A percentile compares a stretch with the other conserved stretches of the same genome.
These are phyloP conservation scores for Phataginus tetradactyla DNA, from an alignment of 2,797 vertebrate species.

Conservation along the genomic window DNA sequence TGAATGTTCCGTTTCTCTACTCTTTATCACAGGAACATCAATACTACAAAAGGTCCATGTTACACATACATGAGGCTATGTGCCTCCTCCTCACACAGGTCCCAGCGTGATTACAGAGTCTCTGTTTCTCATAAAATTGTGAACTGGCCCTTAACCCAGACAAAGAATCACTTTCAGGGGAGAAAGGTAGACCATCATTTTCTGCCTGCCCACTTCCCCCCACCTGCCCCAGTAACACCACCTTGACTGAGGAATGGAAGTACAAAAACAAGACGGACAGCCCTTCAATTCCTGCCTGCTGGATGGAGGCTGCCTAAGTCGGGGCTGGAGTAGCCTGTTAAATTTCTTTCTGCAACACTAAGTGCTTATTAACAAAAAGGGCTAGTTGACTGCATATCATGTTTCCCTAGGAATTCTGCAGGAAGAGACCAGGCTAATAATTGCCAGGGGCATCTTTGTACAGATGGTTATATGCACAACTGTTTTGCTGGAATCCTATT, in stretches of 20 bases:
- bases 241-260: not conserved
- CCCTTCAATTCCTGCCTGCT: not conserved
- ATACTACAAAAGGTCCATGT: not conserved
- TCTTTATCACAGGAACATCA: not conserved
- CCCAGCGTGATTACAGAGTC: not conserved
- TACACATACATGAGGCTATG: not conserved
- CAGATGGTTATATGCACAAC: slow-evolving; percentile 56
- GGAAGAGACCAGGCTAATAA: slow-evolving; percentile 41
- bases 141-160: not conserved
- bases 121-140: not conserved
- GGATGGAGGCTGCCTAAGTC: not conserved
- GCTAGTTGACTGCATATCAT: slow-evolving; percentile 9
- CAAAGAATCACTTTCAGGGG: not conserved
- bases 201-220: not conserved
- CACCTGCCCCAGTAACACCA: not conserved
- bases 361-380: slow-evolving; percentile 31
- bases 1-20: not conserved
- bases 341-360: not conserved
- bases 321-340: not conserved
- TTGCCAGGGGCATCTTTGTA: slow-evolving; percentile 40
- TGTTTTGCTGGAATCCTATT: slow-evolving; percentile 59
- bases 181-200: not conserved
- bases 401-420: slow-evolving; percentile 61
- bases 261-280: not conserved
- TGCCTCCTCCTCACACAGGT: not conserved